phyloP scores from a whole-genome alignment of 37 sponge, comb jelly and placozoan species.

The Eunapius fragilis region DNA sequence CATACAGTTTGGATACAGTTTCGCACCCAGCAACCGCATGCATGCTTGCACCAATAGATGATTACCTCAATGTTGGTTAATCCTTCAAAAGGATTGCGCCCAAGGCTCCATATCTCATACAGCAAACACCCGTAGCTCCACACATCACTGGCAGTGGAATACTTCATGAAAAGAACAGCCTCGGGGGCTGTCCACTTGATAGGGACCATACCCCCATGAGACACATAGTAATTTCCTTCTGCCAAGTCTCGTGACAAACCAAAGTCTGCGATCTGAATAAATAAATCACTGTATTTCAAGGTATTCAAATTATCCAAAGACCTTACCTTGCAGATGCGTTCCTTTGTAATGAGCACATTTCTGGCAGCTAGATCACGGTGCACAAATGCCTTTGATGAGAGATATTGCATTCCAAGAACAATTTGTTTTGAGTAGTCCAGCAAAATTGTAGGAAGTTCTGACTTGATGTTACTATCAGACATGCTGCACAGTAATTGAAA shows the following conservation, averaged over 20 bases:
- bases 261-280: background rate
- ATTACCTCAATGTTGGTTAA: background rate
- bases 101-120: background rate
- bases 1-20: too few relatives aligned
- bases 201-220: background rate
- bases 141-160: background rate
- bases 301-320: too few relatives aligned
- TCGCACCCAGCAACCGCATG: too few relatives aligned
- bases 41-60: background rate
- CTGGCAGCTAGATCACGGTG: background rate
- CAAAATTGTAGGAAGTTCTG: background rate
- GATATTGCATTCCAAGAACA: constrained; percentile 12
- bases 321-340: background rate
- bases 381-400: constrained; percentile 6
- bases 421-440: background rate
- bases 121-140: background rate
- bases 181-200: background rate
- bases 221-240: background rate
- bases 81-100: background rate
- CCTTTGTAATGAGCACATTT: background rate
- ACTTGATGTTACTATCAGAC: background rate
- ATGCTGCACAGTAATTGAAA: background rate
- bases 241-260: background rate
- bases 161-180: background rate
- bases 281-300: too few relatives aligned